Evolutionary conservation across 2,797 vertebrate genomes (phyloP).

Genomic region (Acanthopagrus latus): DNA sequence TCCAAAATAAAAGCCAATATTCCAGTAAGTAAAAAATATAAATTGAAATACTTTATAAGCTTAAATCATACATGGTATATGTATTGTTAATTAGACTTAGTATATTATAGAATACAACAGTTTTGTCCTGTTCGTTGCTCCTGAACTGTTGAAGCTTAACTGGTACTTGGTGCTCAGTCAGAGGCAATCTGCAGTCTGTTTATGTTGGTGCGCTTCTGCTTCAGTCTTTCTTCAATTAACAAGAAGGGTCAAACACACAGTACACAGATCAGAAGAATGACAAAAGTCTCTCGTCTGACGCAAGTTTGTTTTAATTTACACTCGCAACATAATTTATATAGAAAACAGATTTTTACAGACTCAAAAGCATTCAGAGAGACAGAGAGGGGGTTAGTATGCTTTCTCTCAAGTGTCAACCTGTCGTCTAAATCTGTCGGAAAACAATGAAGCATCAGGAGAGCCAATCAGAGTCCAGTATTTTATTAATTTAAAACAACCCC

Average conservation of each 20-base stretch:
- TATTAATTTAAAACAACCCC: slow-evolving; percentile 10
- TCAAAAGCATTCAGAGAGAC: slow-evolving; percentile 57
- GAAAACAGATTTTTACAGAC: slow-evolving; percentile 69
- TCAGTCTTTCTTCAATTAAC: background rate
- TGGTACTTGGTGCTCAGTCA: slow-evolving; percentile 23
- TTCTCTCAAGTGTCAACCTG: slow-evolving; percentile 18
- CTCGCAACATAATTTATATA: slow-evolving; percentile 72
- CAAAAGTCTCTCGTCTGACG: slow-evolving; percentile 41
- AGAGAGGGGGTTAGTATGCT: background rate
- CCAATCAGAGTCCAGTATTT: slow-evolving; percentile 26
- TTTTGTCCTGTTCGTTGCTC: slow-evolving; percentile 37
- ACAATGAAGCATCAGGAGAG: slow-evolving; percentile 19
- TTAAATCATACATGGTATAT: too few species aligned
- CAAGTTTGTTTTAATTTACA: slow-evolving; percentile 75
- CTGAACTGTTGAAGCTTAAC: slow-evolving; percentile 40
- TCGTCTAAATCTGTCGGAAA: slow-evolving; percentile 3
- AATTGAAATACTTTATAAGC: too few species aligned
- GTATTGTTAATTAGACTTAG: too few species aligned
- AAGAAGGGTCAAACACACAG: background rate
- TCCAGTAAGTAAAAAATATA: too few species aligned
- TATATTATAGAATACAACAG: background rate
- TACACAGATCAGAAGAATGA: slow-evolving; percentile 20
- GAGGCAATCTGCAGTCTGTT: slow-evolving; percentile 1
- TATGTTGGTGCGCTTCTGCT: background rate
- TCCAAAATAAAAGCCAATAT: background rate